Percentiles rank a stretch among this genome's conserved stretches.
Evolutionary conservation across 2,888 invertebrate genomes (phyloP).

Genomic region (Aproaerema taeniolella): DNA sequence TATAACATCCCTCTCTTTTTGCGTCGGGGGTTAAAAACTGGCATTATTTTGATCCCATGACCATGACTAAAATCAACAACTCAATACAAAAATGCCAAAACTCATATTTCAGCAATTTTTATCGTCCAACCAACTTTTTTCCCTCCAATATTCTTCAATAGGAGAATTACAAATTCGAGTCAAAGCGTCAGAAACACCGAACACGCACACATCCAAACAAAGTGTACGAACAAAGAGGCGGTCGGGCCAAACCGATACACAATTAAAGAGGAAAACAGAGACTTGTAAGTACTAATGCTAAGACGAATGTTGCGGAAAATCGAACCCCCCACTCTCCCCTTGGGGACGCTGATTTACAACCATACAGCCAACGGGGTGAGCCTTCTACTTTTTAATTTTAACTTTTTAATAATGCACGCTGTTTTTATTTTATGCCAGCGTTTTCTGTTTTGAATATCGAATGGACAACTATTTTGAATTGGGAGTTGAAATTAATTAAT

Average conservation of each 20-base stretch:
- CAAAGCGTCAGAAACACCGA: neutral
- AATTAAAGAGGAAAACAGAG: slow-evolving; percentile 72
- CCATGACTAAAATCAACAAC: too few relatives aligned
- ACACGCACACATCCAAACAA: neutral
- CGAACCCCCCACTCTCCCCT: slow-evolving; percentile 47
- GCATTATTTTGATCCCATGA: too few relatives aligned
- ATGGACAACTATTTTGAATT: too few relatives aligned
- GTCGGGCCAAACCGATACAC: slow-evolving; percentile 61
- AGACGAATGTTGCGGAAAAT: slow-evolving; percentile 77
- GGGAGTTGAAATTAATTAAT: too few relatives aligned
- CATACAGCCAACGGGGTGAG: slow-evolving; percentile 53
- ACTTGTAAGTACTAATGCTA: slow-evolving; percentile 68
- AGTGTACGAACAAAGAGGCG: slow-evolving; percentile 29
- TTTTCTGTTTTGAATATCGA: slow-evolving; percentile 7
- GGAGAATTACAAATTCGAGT: too few relatives aligned
- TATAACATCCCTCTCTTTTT: too few relatives aligned
- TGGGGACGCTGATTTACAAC: slow-evolving; percentile 72
- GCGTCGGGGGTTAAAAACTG: too few relatives aligned
- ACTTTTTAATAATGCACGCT: slow-evolving; percentile 22
- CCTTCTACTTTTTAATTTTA: slow-evolving; percentile 46
- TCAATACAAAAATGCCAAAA: too few relatives aligned
- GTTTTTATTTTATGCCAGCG: slow-evolving; percentile 15
- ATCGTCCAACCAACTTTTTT: too few relatives aligned
- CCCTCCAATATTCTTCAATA: too few relatives aligned
- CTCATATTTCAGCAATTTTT: too few relatives aligned